Evolutionary conservation across 1,140 invertebrate species (phyloP), one percentile per base, ranked within the genome.

Genomic region (Diorhabda elongata): DNA sequence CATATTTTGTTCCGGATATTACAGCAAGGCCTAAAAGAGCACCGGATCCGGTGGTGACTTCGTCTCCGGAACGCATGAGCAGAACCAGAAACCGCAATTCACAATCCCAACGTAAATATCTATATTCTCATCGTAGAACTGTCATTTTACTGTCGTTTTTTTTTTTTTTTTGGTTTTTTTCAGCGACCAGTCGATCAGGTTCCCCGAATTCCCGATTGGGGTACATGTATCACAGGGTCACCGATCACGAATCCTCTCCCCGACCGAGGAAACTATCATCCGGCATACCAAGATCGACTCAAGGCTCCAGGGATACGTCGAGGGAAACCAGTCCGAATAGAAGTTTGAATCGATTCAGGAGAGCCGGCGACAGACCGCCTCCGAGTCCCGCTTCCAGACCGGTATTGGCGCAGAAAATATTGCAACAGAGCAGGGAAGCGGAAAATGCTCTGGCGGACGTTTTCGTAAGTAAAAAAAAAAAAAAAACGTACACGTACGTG

Each of bases 341-440:
- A 52, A 74, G 72, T 66, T 60, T 76, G 44, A 67, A 73, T 61
- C 69, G 79, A 61, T 76, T 77, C 61, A 82, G 85, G 73, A 82
- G 76, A 75, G 83, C 76, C 42, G 80, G 78, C 3, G 86, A 87
- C 52, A 85, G 82, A 56, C 85, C 85, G 42, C 81, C 82, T 74
- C 79, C 68, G 71, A 86, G 80, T 81, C 85, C 77, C 26, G 78
- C 78, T 58, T 84, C 78, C 68, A 85, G 84, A 78, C 90, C 86
- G 47, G 87, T 91, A 2, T 87, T 92, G 82, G 90, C 92, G 0
- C 90, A 96, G 69, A 89, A 92, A 64, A 90, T 96, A 71, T 81
- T 97, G 52, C 90, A 93, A 70, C 93, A 95, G 75, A 94, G 91
- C 58, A 84, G 91, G n/a, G 95, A 97, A 81, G 93, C 94, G 0